A percentile compares a stretch with the other conserved stretches of the same genome.
These are phyloP conservation scores for Gyps fulvus DNA, from an alignment of 2,113 vertebrate genomes.

Conservation along the genomic window DNA sequence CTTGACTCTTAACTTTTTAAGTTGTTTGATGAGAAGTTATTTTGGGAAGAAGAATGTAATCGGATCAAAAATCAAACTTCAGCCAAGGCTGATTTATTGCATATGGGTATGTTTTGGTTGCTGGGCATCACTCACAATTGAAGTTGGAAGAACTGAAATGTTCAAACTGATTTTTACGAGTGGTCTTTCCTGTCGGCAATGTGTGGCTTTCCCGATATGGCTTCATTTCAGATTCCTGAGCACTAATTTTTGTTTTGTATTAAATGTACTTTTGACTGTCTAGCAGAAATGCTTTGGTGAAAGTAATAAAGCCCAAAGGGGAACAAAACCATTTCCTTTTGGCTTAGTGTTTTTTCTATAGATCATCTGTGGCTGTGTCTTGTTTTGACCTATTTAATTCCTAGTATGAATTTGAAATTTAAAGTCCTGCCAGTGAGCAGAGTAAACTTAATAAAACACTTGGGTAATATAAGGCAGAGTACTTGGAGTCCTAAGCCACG, in stretches of 20 bases:
- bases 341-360: background rate
- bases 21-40: background rate
- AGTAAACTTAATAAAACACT: background rate
- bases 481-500: background rate
- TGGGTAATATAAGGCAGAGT: background rate
- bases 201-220: background rate
- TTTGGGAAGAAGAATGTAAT: constrained; percentile 4
- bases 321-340: background rate
- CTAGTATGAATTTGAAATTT: background rate
- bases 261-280: background rate
- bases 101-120: background rate
- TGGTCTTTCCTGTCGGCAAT: background rate
- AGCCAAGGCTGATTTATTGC: background rate
- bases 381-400: background rate
- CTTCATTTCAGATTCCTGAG: background rate
- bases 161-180: background rate
- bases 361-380: background rate
- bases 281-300: background rate
- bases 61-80: background rate
- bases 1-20: background rate
- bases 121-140: background rate
- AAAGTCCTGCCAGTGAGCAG: background rate
- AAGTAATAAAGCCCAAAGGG: background rate
- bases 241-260: background rate
- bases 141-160: background rate